Conservation (phyloP, 2,113 vertebrate genomes). For the Tauraco erythrolophus region DNA sequence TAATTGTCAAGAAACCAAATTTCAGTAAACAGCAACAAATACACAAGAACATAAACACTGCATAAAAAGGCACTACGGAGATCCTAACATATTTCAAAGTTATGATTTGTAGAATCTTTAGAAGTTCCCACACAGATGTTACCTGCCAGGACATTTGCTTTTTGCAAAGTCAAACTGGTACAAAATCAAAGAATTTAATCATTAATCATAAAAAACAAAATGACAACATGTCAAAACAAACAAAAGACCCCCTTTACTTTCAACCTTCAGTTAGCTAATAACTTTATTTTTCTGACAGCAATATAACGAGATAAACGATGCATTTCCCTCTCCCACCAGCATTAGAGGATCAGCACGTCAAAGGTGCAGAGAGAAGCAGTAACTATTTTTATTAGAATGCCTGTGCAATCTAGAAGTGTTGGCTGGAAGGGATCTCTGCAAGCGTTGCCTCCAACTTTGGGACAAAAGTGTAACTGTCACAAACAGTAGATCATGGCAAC, state of each 20-base stretch:
- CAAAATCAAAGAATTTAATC: background rate
- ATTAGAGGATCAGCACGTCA: background rate
- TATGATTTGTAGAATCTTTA: background rate
- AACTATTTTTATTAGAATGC: background rate
- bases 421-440: background rate
- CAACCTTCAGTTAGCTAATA: background rate
- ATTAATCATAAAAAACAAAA: background rate
- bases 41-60: background rate
- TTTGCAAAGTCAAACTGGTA: background rate
- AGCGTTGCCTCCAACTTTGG: rapidly evolving
- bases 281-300: background rate
- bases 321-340: background rate
- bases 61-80: background rate
- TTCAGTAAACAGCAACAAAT: background rate
- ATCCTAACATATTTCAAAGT: background rate
- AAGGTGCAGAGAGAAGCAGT: background rate
- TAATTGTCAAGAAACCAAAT: background rate
- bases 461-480: rapidly evolving
- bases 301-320: background rate
- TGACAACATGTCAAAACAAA: background rate
- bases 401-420: background rate
- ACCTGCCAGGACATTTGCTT: background rate
- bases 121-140: background rate
- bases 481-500: background rate
- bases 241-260: rapidly evolving